A percentile compares a stretch with the other conserved stretches of the same genome.
Conservation (phyloP, 2,797 vertebrate genomes). For the Hozukius guyotensis region DNA sequence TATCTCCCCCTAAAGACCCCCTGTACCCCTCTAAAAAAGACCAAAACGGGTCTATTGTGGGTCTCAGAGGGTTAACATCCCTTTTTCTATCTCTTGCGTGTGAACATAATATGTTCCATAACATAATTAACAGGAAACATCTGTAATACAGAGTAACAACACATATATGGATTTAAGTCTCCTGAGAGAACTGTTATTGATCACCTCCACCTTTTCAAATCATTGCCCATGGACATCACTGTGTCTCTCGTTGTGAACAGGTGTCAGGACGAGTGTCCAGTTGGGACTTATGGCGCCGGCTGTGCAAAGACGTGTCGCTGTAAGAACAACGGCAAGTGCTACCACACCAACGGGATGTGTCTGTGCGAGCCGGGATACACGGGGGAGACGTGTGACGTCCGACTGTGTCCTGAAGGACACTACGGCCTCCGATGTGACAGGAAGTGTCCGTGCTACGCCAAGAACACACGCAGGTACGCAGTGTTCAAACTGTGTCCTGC, state of each 20-base stretch:
- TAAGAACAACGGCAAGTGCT: constrained; percentile 89
- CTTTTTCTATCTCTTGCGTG: too few species aligned
- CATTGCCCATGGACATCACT: background rate
- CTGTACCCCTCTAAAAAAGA: too few species aligned
- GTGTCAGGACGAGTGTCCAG: constrained; percentile 94
- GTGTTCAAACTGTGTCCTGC: background rate
- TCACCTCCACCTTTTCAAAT: background rate
- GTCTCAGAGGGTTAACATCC: too few species aligned
- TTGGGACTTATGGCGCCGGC: constrained; percentile 86
- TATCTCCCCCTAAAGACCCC: too few species aligned
- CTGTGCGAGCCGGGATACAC: constrained; percentile 91
- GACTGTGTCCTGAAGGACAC: constrained; percentile 87
- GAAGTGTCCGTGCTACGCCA: constrained; percentile 88
- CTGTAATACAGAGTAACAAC: background rate
- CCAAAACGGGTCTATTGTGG: fast-evolving
- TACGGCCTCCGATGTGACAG: constrained; percentile 92
- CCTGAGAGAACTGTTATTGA: background rate
- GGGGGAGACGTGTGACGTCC: constrained; percentile 87
- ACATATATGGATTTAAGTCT: background rate
- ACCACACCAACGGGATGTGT: constrained; percentile 91
- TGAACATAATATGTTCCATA: background rate
- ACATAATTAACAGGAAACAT: background rate
- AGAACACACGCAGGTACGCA: constrained; percentile 86
- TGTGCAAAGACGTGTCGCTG: constrained; percentile 90
- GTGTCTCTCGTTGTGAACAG: constrained; percentile 68